Percentiles rank a stretch among this genome's conserved stretches.
Evolutionary conservation across 2,888 invertebrate genomes (phyloP).

Genomic region (Serripes groenlandicus): DNA sequence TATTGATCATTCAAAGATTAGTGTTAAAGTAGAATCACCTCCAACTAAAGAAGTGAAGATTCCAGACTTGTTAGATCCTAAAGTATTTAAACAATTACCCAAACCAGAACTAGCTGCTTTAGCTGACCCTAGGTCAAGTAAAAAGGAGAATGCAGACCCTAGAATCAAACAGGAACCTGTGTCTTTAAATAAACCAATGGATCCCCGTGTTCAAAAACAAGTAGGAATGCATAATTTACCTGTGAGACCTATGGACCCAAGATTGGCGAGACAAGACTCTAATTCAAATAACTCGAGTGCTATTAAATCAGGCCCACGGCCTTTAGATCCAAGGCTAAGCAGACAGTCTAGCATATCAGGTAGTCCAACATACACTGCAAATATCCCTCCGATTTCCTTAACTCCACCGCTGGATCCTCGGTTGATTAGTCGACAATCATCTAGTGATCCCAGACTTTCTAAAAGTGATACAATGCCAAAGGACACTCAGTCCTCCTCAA

Average conservation of each 20-base stretch:
- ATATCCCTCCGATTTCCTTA: constrained; percentile 30
- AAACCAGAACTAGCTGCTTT: constrained; percentile 64
- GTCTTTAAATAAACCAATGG: constrained; percentile 35
- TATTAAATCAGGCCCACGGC: constrained; percentile 36
- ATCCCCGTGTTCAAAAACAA: constrained; percentile 56
- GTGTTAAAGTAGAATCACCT: constrained; percentile 39
- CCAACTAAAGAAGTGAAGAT: constrained; percentile 37
- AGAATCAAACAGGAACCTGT: constrained; percentile 38
- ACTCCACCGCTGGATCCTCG: constrained; percentile 58
- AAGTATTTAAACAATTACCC: constrained; percentile 44
- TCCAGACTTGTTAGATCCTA: constrained; percentile 51
- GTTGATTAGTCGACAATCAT: constrained; percentile 53
- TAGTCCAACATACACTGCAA: constrained; percentile 20
- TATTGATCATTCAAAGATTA: constrained; percentile 59
- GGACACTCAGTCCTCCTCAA: constrained; percentile 7
- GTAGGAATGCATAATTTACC: constrained; percentile 61
- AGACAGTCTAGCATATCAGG: constrained; percentile 58
- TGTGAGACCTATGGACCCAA: constrained; percentile 63
- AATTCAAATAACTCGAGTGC: constrained; percentile 42
- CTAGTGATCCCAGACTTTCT: constrained; percentile 37
- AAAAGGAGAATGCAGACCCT: constrained; percentile 46
- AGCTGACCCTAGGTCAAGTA: constrained; percentile 52
- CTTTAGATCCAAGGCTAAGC: constrained; percentile 50
- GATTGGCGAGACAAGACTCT: constrained; percentile 66
- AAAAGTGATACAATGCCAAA: constrained; percentile 22